A percentile compares a stretch with the other conserved stretches of the same genome.
phyloP scores from a whole-genome alignment of 2,888 invertebrate genomes.

The Callyntrura sp. region DNA sequence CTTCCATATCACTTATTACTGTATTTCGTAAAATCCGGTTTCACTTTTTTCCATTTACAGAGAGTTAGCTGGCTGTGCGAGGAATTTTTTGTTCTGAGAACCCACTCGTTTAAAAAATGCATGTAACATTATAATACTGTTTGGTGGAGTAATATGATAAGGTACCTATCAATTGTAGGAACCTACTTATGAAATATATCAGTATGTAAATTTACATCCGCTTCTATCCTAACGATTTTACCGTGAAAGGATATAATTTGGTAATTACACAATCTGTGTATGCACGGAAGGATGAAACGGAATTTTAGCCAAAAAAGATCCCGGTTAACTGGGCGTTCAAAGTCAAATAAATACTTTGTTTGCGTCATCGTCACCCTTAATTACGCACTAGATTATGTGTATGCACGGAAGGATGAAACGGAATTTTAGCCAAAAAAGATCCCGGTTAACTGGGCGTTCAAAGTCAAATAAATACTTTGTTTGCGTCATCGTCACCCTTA shows the following conservation, averaged over 20 bases:
- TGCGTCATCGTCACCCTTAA: not conserved
- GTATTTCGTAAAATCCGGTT: conserved; percentile 23
- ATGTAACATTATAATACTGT: too few species aligned
- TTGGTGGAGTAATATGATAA: not conserved
- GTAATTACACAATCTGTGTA: not conserved
- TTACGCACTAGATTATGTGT: too few species aligned
- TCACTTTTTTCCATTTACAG: not conserved
- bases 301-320: not conserved
- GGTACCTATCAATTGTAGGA: not conserved
- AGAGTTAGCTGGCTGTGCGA: not conserved
- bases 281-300: not conserved
- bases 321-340: too few species aligned
- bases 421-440: not conserved
- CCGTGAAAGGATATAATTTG: not conserved
- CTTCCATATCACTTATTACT: not conserved
- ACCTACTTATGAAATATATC: not conserved
- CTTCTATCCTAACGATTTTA: not conserved
- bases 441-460: too few species aligned
- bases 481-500: not conserved
- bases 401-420: not conserved
- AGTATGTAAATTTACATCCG: not conserved
- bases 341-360: not conserved
- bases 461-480: not conserved
- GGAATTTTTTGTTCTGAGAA: not conserved
- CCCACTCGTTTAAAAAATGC: too few species aligned